A percentile compares a stretch with the other conserved stretches of the same genome.
These are phyloP conservation scores for Euphonia xanthogaster DNA, from an alignment of 2,797 vertebrate genomes.

Conservation along the genomic window DNA sequence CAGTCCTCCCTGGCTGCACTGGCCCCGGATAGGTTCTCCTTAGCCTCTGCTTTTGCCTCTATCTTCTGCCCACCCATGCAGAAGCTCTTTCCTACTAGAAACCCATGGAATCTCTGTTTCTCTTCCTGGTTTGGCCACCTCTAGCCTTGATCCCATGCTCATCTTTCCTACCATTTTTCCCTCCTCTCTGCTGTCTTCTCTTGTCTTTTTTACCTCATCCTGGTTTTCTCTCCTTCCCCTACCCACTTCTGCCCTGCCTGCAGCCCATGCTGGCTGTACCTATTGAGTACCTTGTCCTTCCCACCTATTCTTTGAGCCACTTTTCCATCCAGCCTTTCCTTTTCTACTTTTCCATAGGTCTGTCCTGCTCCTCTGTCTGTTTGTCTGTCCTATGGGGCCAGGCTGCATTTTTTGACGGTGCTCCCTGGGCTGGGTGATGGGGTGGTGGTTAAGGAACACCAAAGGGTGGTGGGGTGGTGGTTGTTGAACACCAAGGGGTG, in stretches of 20 bases:
- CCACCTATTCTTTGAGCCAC: background rate
- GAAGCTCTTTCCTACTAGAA: background rate
- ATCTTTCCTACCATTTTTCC: background rate
- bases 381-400: background rate
- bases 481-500: background rate
- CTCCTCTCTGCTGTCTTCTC: background rate
- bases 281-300: background rate
- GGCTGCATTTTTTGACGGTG: background rate
- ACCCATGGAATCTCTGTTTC: background rate
- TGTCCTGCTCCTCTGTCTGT: background rate
- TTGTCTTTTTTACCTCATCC: background rate
- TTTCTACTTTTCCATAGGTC: background rate
- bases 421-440: background rate
- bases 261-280: background rate
- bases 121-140: background rate
- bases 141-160: background rate
- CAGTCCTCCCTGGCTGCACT: background rate
- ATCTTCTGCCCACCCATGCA: background rate
- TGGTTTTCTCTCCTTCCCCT: background rate
- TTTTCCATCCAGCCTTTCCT: background rate
- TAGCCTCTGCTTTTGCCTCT: background rate
- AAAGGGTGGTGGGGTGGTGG: background rate
- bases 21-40: background rate
- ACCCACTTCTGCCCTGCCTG: background rate
- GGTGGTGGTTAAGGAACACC: background rate